Evolutionary conservation across 2,888 invertebrate species (phyloP).

Genomic region (Agrotis exclamationis): DNA sequence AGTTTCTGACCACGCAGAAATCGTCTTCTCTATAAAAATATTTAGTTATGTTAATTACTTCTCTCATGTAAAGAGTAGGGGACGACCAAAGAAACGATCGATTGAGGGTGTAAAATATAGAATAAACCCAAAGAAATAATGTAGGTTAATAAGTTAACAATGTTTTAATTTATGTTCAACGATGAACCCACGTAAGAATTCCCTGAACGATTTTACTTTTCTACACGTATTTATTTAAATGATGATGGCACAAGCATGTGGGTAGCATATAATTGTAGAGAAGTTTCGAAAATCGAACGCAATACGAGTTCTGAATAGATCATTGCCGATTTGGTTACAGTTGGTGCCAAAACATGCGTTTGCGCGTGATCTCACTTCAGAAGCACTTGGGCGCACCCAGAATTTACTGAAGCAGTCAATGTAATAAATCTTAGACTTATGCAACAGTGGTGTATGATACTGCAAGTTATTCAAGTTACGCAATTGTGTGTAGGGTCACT

Average conservation of each 20-base stretch:
- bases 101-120: no score
- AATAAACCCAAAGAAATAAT: no score
- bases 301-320: slow-evolving; percentile 73
- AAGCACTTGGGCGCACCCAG: slow-evolving; percentile 42
- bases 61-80: no score
- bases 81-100: no score
- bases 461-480: slow-evolving; percentile 53
- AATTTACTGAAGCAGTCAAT: slow-evolving; percentile 33
- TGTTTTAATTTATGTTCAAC: no score
- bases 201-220: slow-evolving; percentile 75
- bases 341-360: slow-evolving; percentile 68
- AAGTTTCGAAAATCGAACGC: slow-evolving; percentile 79
- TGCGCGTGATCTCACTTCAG: slow-evolving; percentile 64
- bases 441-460: slow-evolving; percentile 55
- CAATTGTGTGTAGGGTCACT: slow-evolving; percentile 28
- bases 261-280: slow-evolving; percentile 56
- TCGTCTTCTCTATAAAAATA: no score
- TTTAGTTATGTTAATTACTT: no score
- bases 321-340: slow-evolving; percentile 64
- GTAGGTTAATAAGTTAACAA: no score
- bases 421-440: slow-evolving; percentile 50
- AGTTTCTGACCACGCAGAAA: no score
- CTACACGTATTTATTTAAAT: slow-evolving; percentile 79
- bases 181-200: slow-evolving; percentile 19
- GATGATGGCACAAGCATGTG: slow-evolving; percentile 69